A percentile compares a stretch with the other conserved stretches of the same genome.
phyloP scores from a whole-genome alignment of 35 echinoderm and acorn worm species.

The Ophiothrix spiculata region DNA sequence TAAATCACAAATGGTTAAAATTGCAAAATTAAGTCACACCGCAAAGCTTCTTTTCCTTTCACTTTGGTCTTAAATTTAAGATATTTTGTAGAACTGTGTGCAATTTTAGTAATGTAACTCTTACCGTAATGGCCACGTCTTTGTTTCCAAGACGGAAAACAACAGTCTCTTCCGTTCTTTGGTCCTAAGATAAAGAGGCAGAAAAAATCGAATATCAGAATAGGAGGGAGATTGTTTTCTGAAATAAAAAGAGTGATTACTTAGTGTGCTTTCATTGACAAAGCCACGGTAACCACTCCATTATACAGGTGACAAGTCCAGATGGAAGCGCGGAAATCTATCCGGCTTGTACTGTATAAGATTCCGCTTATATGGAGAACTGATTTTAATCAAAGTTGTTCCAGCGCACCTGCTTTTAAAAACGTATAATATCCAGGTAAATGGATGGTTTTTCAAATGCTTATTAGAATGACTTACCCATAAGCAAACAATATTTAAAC shows the following conservation, averaged over 20 bases:
- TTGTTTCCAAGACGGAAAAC: not conserved
- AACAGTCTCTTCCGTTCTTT: conserved; percentile 6
- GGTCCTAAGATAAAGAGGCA: not conserved
- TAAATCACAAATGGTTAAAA: too few relatives aligned
- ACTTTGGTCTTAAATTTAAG: not conserved
- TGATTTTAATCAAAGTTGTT: conserved; percentile 13
- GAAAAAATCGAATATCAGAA: conserved; percentile 13
- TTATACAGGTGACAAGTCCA: conserved; percentile 1
- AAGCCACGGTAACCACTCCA: conserved; percentile 7
- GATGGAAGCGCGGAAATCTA: conserved; percentile 11
- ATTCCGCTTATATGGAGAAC: conserved; percentile 1
- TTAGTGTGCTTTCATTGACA: conserved; percentile 6
- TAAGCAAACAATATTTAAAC: too few relatives aligned
- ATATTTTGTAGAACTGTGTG: not conserved
- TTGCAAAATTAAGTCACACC: too few relatives aligned
- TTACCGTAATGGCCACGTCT: not conserved
- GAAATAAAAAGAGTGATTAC: conserved; percentile 15
- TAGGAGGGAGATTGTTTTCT: conserved; percentile 1
- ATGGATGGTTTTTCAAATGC: too few relatives aligned
- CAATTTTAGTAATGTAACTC: not conserved
- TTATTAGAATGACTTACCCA: too few relatives aligned
- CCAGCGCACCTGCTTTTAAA: not conserved
- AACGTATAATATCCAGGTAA: too few relatives aligned
- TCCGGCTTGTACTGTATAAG: not conserved
- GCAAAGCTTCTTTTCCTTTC: too few relatives aligned